Percentiles rank a stretch among this genome's conserved stretches.
Evolutionary conservation across 2,888 invertebrate genomes (phyloP).

Genomic region (Athalia rosae): DNA sequence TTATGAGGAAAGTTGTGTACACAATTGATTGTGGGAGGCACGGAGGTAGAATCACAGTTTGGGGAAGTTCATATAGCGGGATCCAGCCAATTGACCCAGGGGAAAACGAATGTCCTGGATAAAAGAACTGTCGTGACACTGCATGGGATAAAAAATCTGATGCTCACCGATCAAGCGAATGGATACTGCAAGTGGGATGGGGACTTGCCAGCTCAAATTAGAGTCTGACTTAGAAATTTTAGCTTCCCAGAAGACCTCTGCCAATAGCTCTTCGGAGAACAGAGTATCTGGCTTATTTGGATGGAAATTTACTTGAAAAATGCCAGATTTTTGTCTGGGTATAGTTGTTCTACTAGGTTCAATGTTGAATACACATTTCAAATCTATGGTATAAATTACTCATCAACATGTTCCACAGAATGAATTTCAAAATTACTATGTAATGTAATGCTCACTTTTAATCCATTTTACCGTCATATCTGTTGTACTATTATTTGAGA

Average conservation of each 20-base stretch:
- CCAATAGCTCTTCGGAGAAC: slow-evolving; percentile 64
- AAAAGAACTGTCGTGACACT: neutral
- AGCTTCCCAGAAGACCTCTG: slow-evolving; percentile 63
- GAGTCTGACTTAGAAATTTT: slow-evolving; percentile 25
- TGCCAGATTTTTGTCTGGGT: slow-evolving; percentile 58
- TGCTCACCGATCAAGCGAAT: slow-evolving; percentile 59
- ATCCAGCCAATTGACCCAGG: slow-evolving; percentile 56
- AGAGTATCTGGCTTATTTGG: slow-evolving; percentile 62
- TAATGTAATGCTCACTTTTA: slow-evolving; percentile 54
- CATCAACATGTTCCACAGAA: neutral
- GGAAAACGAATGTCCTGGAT: slow-evolving; percentile 60
- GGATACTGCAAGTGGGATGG: slow-evolving; percentile 59
- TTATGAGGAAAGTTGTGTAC: slow-evolving; percentile 71
- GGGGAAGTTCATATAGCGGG: slow-evolving; percentile 64
- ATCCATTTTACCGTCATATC: slow-evolving; percentile 61
- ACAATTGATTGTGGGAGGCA: slow-evolving; percentile 60
- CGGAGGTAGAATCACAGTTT: slow-evolving; percentile 65
- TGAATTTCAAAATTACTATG: slow-evolving; percentile 1
- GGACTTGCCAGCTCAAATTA: slow-evolving; percentile 28
- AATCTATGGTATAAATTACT: slow-evolving; percentile 56
- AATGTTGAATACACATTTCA: slow-evolving; percentile 63
- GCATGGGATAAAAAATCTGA: neutral
- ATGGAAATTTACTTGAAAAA: slow-evolving; percentile 68
- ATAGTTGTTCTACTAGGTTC: slow-evolving; percentile 62
- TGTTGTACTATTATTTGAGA: slow-evolving; percentile 59